Base-by-base conservation (phyloP, 2,888 invertebrate genomes). In the Tetanocera ferruginea region DNA sequence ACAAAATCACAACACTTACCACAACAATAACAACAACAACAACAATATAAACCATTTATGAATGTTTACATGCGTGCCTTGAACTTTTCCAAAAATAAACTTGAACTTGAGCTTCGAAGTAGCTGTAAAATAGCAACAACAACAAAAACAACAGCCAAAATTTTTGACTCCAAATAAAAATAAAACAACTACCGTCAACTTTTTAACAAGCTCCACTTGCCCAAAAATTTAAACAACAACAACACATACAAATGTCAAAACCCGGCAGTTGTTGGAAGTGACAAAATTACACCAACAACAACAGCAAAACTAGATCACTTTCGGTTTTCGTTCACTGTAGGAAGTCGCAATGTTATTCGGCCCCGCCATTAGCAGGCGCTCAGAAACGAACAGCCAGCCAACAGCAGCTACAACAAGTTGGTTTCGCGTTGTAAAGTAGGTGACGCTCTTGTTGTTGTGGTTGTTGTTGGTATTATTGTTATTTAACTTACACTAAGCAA, bases 321-420 rank as follows among this genome's bases (percentile, higher is more conserved):
- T 75, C 66, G 75, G 23, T 75, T 75, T 75, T 66, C 23, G 52
- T 19, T 60, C 14, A 23, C 67, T 75, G 55, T 75, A 75, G 75
- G 75, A 75, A 75, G 75, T 75, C 55, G 67, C 75, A 67, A 51
- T 75, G 66, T 55, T 75, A 66, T 66, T 37, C 55, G 67, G 52
- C 75, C 67, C 67, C 75, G 51, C 51, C 52, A 37, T 23, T 5
- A 75, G 5, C 75, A 75, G 75, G 75, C 75, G 67, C n/a, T 9
- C 75, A 75, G 75, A 66, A 75, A 14, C 49, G 9, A 31, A 3
- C 19, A 52, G 11, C 11, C 19, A 52, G 11, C 11, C 52, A 51
- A 17, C 43, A 11, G 14, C 43, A 14, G 14, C 43, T 14, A 14
- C 43, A 43, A 43, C 43, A 14, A 43, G 43, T 43, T 43, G 43